These are phyloP conservation scores for Delia radicum DNA, from an alignment of 1,140 invertebrate genomes.

Conservation along the genomic window DNA sequence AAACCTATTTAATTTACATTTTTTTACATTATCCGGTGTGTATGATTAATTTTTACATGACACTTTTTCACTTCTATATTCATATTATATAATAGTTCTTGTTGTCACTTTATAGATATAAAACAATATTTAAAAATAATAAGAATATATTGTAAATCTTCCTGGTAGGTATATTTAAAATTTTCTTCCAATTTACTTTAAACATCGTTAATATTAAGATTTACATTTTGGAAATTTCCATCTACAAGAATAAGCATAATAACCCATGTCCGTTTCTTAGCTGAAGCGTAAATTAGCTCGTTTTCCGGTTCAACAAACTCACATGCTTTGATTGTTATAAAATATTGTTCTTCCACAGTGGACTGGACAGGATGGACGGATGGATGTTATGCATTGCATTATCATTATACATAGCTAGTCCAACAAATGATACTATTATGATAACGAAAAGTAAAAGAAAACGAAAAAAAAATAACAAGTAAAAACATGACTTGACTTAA, in stretches of 20 bases:
- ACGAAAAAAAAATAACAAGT: neutral
- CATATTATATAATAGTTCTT: too few relatives aligned
- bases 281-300: conserved; percentile 30
- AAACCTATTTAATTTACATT: too few relatives aligned
- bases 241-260: neutral
- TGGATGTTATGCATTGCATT: neutral
- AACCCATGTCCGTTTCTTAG: conserved; percentile 10
- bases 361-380: neutral
- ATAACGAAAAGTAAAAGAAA: neutral
- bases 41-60: too few relatives aligned
- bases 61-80: too few relatives aligned
- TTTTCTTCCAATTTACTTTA: too few relatives aligned
- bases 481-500: neutral
- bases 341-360: neutral
- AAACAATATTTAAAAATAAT: too few relatives aligned
- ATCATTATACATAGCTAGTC: neutral
- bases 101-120: too few relatives aligned
- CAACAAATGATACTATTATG: neutral
- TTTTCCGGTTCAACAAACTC: conserved; percentile 31
- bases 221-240: neutral
- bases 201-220: neutral
- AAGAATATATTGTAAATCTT: too few relatives aligned
- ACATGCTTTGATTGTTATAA: neutral
- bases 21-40: too few relatives aligned
- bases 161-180: too few relatives aligned